Percentiles rank a stretch among this genome's conserved stretches.
Evolutionary conservation across 2,888 invertebrate species (phyloP).

Genomic region (Eurytoma adleriae): DNA sequence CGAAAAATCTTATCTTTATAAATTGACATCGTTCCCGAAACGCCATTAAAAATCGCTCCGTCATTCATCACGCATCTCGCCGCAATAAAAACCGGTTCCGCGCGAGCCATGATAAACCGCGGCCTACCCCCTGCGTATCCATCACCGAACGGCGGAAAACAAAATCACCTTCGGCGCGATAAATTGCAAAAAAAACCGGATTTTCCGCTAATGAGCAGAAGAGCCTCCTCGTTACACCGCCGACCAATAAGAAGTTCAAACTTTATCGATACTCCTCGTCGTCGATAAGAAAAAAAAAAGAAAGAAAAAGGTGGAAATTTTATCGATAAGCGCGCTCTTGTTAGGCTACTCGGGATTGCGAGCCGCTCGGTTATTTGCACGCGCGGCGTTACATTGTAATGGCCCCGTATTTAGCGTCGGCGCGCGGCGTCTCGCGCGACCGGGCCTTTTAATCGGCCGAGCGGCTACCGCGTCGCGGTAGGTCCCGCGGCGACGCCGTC

Average conservation of each 20-base stretch:
- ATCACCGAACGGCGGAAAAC: conserved; percentile 11
- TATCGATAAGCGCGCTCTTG: conserved; percentile 46
- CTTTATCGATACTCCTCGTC: conserved; percentile 43
- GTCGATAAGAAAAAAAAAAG: no score
- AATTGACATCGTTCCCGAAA: conserved; percentile 13
- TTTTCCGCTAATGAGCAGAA: conserved; percentile 45
- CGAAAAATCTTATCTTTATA: background rate
- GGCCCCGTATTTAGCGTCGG: conserved; percentile 32
- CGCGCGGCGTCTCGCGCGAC: conserved; percentile 3
- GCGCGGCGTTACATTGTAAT: conserved; percentile 46
- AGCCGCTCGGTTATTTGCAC: conserved; percentile 32
- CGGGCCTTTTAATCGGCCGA: conserved; percentile 49
- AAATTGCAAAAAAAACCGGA: background rate
- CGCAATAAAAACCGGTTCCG: conserved; percentile 19
- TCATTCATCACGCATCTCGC: background rate
- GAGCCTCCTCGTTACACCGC: background rate
- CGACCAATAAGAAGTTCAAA: conserved; percentile 7
- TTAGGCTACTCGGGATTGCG: conserved; percentile 29
- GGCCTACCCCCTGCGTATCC: background rate
- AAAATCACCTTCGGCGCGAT: background rate
- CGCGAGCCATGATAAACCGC: background rate
- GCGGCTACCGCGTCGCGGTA: conserved; percentile 55
- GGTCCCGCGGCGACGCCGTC: conserved; percentile 38
- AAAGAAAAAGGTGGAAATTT: conserved; percentile 19
- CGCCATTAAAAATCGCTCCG: background rate